Evolutionary conservation across 2,888 invertebrate genomes (phyloP).

Genomic region (Ormia ochracea): DNA sequence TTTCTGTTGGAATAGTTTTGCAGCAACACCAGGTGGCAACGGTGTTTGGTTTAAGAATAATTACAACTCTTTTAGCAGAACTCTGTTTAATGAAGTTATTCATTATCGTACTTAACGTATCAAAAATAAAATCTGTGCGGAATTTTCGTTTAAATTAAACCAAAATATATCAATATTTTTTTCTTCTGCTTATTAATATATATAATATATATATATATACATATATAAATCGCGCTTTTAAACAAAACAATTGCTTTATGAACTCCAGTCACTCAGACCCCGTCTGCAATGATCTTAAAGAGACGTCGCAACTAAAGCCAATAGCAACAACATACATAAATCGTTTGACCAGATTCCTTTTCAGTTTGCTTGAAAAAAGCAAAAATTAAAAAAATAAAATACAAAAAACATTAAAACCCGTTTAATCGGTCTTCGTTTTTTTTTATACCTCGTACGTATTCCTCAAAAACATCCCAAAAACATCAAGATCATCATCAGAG

Average conservation of each 20-base stretch:
- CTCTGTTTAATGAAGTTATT: conserved; percentile 35
- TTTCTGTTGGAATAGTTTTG: too few species aligned
- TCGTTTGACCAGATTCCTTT: conserved; percentile 40
- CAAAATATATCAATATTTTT: conserved; percentile 34
- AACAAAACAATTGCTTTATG: conserved; percentile 57
- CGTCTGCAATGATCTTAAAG: conserved; percentile 44
- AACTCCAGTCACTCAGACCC: conserved; percentile 46
- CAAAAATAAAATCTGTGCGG: conserved; percentile 55
- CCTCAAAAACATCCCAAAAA: conserved; percentile 25
- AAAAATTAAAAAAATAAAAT: too few species aligned
- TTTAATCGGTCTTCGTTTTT: conserved; percentile 34
- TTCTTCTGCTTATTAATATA: neutral
- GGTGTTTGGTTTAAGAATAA: neutral
- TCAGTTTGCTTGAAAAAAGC: neutral
- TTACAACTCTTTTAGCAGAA: neutral
- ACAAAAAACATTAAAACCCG: conserved; percentile 46
- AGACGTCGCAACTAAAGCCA: conserved; percentile 24
- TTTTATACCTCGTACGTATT: conserved; percentile 4
- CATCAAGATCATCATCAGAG: conserved; percentile 49
- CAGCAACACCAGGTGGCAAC: too few species aligned
- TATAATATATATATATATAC: neutral
- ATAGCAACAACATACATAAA: conserved; percentile 7
- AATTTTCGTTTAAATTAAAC: conserved; percentile 52
- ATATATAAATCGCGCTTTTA: conserved; percentile 37
- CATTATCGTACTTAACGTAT: conserved; percentile 36